Base-by-base conservation (phyloP, 2,797 vertebrate genomes). In the Dendrocincla fuliginosa region DNA sequence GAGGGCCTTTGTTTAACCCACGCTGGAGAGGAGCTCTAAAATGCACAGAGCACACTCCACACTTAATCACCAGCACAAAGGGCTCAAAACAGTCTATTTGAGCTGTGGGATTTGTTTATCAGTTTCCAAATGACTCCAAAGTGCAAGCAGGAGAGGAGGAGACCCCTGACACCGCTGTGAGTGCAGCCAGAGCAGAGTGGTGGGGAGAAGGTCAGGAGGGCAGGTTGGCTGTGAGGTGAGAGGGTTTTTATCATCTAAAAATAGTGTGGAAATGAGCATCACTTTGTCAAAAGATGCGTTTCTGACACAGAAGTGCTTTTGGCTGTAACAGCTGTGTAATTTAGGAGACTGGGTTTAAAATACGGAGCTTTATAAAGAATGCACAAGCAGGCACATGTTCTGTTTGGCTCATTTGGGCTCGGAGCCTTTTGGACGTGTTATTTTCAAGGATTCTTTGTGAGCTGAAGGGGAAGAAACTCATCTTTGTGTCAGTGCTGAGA, bases 391-490 rank as follows among this genome's bases (percentile, higher is more conserved):
- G 69, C 73, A 33, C n/a, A 14, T 1, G 9, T 56, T 92, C 57
- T 42, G 49, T 30, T 75, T 0, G 6, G 77, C 84, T 79, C 87
- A 0, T 41, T 77, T 65, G 67, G 74, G n/a, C 86, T 90, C 63
- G 10, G 44, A 92, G 89, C 78, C 53, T 83, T 56, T 85, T 12
- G 17, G 84, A 56, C 5, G 0, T 22, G 47, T 52, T 90, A 47
- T 82, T 95, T 75, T 74, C 47, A 22, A 88, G 77, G 65, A 53
- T 86, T 86, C 80, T 57, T 53, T 73, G 87, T 73, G 81, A 90
- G 74, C 67, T 82, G 77, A 69, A 75, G 47, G 68, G 83, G 49
- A 86, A 87, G 69, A 61, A 80, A 71, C n/a, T 80, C 24, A 5
- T 23, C 68, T 57, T 46, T 49, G 57, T 0, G 4, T 53, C 85